Evolutionary conservation across 2,888 invertebrate species (phyloP).

Genomic region (Thysanoteuthis rhombus): DNA sequence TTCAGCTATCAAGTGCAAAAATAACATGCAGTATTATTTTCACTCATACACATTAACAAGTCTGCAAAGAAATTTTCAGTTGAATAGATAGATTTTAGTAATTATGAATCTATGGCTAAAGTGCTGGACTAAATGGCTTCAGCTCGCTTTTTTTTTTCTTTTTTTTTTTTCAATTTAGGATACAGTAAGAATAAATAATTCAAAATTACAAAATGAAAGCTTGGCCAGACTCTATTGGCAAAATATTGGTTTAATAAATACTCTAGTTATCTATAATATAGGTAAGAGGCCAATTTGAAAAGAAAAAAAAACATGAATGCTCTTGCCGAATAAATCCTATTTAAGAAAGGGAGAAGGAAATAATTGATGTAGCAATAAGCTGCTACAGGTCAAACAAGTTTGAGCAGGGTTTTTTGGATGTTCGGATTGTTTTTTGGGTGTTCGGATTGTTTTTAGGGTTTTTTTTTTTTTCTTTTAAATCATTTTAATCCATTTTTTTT

Average conservation of each 20-base stretch:
- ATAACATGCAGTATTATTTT: too few species aligned
- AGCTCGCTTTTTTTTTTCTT: too few species aligned
- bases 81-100: too few species aligned
- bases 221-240: not conserved
- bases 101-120: too few species aligned
- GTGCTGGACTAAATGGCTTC: too few species aligned
- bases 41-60: too few species aligned
- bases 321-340: not conserved
- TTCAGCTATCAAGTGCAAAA: too few species aligned
- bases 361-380: not conserved
- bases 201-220: not conserved
- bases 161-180: too few species aligned
- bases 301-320: not conserved
- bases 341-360: not conserved
- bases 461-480: not conserved
- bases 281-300: not conserved
- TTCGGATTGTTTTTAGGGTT: not conserved
- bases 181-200: too few species aligned
- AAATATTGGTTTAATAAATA: not conserved
- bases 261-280: too few species aligned
- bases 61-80: too few species aligned
- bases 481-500: not conserved
- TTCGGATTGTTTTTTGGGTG: too few species aligned
- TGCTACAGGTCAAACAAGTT: not conserved
- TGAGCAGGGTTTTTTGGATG: not conserved